A percentile compares a stretch with the other conserved stretches of the same genome.
Conservation (phyloP, 2,113 vertebrate genomes). For the Cervus canadensis region DNA sequence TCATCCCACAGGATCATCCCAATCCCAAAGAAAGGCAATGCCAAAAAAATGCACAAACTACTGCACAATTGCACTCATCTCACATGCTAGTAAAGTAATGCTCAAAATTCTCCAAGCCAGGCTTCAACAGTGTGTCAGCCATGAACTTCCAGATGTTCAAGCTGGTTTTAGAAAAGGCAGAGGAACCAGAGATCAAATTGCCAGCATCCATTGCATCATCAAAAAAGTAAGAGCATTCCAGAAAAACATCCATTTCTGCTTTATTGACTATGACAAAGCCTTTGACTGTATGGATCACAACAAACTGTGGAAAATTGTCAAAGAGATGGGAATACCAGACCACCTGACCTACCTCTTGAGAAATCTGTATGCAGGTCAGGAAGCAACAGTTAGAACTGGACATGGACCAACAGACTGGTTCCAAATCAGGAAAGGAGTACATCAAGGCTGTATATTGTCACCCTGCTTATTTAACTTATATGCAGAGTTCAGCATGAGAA, state of each 20-base stretch:
- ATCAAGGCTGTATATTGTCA: neutral
- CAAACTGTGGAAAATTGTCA: neutral
- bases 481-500: neutral
- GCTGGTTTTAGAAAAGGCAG: neutral
- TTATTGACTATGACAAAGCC: neutral
- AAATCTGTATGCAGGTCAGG: neutral
- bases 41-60: neutral
- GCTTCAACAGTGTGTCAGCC: neutral
- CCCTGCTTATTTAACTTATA: neutral
- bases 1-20: no score
- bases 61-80: neutral
- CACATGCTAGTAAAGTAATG: neutral
- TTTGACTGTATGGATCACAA: neutral
- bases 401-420: neutral
- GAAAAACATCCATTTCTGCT: neutral
- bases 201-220: neutral
- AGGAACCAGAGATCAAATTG: neutral
- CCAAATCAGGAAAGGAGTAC: neutral
- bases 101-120: neutral
- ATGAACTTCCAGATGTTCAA: neutral
- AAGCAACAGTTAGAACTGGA: neutral
- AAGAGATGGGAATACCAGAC: neutral
- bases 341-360: neutral
- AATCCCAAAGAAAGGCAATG: neutral
- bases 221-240: neutral